Percentiles rank a stretch among this genome's conserved stretches.
Evolutionary conservation across 2,113 vertebrate species (phyloP).

Genomic region (Phodopus roborovskii): DNA sequence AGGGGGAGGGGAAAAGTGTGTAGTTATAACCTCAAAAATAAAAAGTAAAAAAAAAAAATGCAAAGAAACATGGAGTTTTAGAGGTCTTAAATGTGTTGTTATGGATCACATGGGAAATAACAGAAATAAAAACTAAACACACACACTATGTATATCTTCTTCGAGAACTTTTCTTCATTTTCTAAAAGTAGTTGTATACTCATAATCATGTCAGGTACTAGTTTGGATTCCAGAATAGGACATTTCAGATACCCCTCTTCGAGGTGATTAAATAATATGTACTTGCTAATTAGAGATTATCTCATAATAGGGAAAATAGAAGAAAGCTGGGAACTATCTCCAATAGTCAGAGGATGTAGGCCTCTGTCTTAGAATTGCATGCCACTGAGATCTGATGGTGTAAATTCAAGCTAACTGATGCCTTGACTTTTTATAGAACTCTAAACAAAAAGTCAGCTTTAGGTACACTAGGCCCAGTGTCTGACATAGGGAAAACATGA

Average conservation of each 20-base stretch:
- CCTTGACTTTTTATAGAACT: neutral
- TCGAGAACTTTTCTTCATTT: neutral
- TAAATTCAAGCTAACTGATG: neutral
- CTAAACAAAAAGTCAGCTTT: neutral
- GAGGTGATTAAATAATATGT: neutral
- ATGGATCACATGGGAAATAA: neutral
- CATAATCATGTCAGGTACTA: neutral
- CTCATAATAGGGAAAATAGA: neutral
- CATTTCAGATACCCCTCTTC: neutral
- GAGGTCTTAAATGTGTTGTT: neutral
- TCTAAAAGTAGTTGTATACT: neutral
- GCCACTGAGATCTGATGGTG: neutral
- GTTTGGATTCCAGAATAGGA: neutral
- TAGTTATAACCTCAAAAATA: neutral
- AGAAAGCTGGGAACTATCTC: neutral
- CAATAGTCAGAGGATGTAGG: neutral
- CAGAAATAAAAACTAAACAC: neutral
- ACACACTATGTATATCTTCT: neutral
- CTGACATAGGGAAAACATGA: neutral
- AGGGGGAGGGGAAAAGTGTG: neutral
- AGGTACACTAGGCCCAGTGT: neutral
- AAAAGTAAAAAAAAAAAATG: neutral
- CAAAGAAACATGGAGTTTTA: neutral
- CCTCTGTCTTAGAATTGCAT: neutral
- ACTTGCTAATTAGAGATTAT: neutral